Percentiles rank a stretch among this genome's conserved stretches.
Conservation (phyloP, 2,888 invertebrate genomes). For the Trimorus sp. region DNA sequence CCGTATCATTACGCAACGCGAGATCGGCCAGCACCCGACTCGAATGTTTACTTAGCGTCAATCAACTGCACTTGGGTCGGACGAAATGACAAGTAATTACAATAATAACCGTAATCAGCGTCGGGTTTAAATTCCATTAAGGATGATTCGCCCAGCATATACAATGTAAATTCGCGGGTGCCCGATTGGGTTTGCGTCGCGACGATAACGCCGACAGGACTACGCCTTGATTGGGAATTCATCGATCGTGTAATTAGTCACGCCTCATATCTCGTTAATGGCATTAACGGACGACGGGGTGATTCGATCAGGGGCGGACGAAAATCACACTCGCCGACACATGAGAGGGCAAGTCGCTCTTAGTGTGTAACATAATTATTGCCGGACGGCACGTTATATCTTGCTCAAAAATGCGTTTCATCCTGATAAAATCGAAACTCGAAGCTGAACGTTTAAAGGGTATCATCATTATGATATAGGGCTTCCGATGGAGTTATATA, state of each 20-base stretch:
- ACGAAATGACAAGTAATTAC: conserved; percentile 55
- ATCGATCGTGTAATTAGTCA: conserved; percentile 79
- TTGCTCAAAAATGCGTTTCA: neutral
- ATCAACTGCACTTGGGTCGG: conserved; percentile 28
- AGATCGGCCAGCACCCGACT: conserved; percentile 7
- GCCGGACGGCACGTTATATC: no score
- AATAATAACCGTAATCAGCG: conserved; percentile 53
- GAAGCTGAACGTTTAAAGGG: no score
- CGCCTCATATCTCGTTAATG: conserved; percentile 79
- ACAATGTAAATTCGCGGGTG: conserved; percentile 55
- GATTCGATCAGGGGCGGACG: conserved; percentile 1
- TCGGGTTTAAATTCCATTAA: conserved; percentile 54
- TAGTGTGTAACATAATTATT: no score
- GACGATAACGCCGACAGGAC: conserved; percentile 60
- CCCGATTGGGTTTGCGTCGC: conserved; percentile 31
- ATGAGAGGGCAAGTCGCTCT: no score
- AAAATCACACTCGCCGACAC: neutral
- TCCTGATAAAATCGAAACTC: no score
- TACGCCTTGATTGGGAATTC: conserved; percentile 62
- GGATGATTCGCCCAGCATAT: conserved; percentile 37
- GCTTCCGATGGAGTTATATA: no score
- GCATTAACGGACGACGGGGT: conserved; percentile 63
- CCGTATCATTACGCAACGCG: conserved; percentile 32
- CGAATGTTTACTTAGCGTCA: conserved; percentile 44
- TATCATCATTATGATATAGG: no score